A percentile compares a stretch with the other conserved stretches of the same genome.
Evolutionary conservation across 2,888 invertebrate species (phyloP).

Genomic region (Tipula unca): DNA sequence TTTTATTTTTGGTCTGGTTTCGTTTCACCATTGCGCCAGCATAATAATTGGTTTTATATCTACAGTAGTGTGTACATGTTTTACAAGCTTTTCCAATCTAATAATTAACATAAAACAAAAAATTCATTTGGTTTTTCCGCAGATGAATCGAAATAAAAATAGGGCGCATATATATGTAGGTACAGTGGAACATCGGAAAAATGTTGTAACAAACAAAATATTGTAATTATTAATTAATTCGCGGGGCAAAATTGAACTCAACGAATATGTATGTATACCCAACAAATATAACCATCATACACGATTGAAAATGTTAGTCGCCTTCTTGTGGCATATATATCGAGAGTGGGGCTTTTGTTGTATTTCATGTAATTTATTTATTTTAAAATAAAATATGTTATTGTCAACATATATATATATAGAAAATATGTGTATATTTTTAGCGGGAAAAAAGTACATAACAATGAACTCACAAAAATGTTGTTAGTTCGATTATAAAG

Average conservation of each 20-base stretch:
- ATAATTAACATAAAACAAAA: neutral
- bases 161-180: no score
- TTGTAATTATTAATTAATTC: neutral
- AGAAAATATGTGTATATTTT: neutral
- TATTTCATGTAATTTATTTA: no score
- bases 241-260: no score
- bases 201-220: neutral
- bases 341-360: no score
- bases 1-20: neutral
- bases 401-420: neutral
- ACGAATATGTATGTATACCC: neutral
- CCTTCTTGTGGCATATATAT: neutral
- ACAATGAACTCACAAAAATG: neutral
- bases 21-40: neutral
- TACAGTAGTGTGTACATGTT: neutral
- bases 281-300: neutral
- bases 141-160: no score
- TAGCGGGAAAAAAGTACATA: neutral
- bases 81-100: neutral
- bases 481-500: neutral
- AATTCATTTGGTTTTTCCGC: no score
- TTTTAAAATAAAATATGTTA: neutral
- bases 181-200: neutral
- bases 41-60: neutral
- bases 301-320: neutral